These are phyloP conservation scores for Cryptoleucopteryx plumbea DNA, from an alignment of 2,113 vertebrate genomes.

Conservation along the genomic window DNA sequence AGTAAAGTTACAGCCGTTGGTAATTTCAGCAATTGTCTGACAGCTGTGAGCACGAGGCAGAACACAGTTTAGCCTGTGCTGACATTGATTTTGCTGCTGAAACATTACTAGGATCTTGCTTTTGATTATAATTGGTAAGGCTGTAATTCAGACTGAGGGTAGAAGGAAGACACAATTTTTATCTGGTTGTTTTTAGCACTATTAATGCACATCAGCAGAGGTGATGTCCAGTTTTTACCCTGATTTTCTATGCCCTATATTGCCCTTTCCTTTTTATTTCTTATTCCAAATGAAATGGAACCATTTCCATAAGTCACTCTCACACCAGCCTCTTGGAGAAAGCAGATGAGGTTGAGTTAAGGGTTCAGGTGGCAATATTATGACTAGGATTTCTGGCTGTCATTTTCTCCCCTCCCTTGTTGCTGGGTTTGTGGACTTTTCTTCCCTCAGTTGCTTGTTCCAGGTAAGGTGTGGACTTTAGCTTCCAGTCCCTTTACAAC, in stretches of 20 bases:
- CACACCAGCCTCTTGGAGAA: background rate
- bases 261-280: background rate
- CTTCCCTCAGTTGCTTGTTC: background rate
- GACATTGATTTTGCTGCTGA: background rate
- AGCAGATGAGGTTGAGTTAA: background rate
- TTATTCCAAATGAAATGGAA: background rate
- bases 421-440: background rate
- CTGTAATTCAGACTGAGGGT: background rate
- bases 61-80: background rate
- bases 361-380: background rate
- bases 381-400: background rate
- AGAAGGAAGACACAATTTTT: background rate
- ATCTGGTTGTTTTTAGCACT: background rate
- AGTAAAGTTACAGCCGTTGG: background rate
- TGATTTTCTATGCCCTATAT: background rate
- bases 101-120: background rate
- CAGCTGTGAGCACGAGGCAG: fast-evolving
- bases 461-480: background rate
- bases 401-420: background rate
- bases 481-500: background rate
- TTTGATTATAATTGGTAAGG: background rate
- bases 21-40: background rate
- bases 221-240: background rate
- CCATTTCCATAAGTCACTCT: background rate
- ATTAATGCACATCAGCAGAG: background rate